Conservation (phyloP, 2,797 vertebrate species). For the Pseudochromis fuscus region DNA sequence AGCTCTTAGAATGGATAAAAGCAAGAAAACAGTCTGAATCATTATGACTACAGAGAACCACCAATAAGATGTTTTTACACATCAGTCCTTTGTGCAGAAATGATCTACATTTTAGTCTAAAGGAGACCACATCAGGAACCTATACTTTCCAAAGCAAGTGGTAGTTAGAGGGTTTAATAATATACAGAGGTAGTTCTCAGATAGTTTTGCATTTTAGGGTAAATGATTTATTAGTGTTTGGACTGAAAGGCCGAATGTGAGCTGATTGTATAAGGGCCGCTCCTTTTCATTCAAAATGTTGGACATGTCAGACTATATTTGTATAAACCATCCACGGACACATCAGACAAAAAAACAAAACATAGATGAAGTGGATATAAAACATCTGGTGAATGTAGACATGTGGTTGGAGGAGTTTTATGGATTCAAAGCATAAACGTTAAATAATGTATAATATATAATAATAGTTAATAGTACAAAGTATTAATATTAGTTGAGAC, state of each 20-base stretch:
- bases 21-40: not conserved
- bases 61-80: not conserved
- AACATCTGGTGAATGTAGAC: not conserved
- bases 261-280: not conserved
- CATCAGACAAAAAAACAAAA: too few relatives aligned
- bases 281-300: not conserved
- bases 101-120: not conserved
- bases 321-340: too few relatives aligned
- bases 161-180: not conserved
- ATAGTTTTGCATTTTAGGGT: not conserved
- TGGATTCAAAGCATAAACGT: too few relatives aligned
- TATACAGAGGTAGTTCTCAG: not conserved
- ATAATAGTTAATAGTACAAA: too few relatives aligned
- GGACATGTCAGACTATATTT: too few relatives aligned
- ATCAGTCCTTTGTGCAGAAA: not conserved
- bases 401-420: too few relatives aligned
- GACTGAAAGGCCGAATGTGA: constrained; percentile 2
- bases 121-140: not conserved
- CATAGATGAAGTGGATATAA: not conserved
- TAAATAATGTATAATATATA: too few relatives aligned
- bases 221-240: not conserved
- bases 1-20: too few relatives aligned
- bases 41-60: too few relatives aligned
- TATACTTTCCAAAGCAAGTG: not conserved
- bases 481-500: too few relatives aligned